A percentile compares a stretch with the other conserved stretches of the same genome.
phyloP scores from a whole-genome alignment of 2,797 vertebrate genomes.

The Pseudochirops corinnae region DNA sequence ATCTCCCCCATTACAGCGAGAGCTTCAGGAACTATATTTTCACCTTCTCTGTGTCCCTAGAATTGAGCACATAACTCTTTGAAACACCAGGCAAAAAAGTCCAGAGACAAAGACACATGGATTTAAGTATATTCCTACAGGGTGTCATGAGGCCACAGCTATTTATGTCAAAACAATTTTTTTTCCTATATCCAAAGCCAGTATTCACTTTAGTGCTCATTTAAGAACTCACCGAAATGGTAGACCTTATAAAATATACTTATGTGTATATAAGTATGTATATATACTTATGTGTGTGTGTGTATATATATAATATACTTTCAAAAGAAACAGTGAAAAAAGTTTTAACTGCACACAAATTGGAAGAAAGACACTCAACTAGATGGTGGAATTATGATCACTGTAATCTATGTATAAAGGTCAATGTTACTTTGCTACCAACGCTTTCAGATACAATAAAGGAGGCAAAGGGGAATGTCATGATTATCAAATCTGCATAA shows the following conservation, averaged over 20 bases:
- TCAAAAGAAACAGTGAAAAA: constrained; percentile 40
- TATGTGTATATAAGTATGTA: too few species aligned
- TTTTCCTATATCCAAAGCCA: neutral
- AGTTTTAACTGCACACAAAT: constrained; percentile 35
- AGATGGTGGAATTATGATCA: neutral
- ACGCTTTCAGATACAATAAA: neutral
- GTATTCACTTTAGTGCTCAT: constrained; percentile 37
- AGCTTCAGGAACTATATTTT: too few species aligned
- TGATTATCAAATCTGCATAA: too few species aligned
- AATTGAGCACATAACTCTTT: too few species aligned
- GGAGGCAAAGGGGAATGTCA: too few species aligned
- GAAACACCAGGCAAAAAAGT: too few species aligned
- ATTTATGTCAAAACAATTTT: constrained; percentile 37
- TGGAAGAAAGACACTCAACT: constrained; percentile 29
- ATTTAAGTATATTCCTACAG: too few species aligned
- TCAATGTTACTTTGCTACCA: constrained; percentile 1
- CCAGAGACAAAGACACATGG: too few species aligned
- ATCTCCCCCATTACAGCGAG: too few species aligned
- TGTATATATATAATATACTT: neutral
- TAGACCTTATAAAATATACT: constrained; percentile 31
- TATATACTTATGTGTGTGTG: too few species aligned
- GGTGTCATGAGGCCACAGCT: neutral
- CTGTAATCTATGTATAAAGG: constrained; percentile 2
- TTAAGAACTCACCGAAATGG: constrained; percentile 33
- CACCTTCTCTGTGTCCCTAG: too few species aligned